Evolutionary conservation across 2,113 vertebrate genomes (phyloP).

Genomic region (Kryptolebias marmoratus): DNA sequence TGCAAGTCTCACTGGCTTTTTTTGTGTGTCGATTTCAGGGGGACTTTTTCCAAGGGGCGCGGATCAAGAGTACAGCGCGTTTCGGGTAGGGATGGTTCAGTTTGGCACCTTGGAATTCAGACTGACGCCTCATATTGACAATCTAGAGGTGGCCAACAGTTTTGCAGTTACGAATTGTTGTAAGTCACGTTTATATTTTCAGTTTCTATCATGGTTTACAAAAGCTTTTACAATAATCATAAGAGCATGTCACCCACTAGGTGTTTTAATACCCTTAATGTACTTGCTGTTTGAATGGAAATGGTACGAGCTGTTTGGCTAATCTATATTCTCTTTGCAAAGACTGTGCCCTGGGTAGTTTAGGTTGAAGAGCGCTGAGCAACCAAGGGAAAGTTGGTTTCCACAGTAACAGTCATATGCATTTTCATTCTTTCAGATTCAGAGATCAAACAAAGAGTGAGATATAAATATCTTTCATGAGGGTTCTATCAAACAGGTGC

Average conservation of each 20-base stretch:
- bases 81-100: slow-evolving; percentile 97
- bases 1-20: not conserved
- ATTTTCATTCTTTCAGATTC: slow-evolving; percentile 52
- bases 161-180: slow-evolving; percentile 99
- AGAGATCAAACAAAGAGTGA: not conserved
- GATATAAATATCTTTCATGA: slow-evolving; percentile 4
- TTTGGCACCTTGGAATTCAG: slow-evolving; percentile 95
- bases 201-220: not conserved
- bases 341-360: slow-evolving; percentile 19
- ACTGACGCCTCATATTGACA: slow-evolving; percentile 97
- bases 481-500: not conserved
- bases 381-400: slow-evolving; percentile 75
- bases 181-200: slow-evolving; percentile 81
- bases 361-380: slow-evolving; percentile 11
- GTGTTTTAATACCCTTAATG: not conserved
- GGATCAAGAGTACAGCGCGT: slow-evolving; percentile 99
- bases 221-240: not conserved
- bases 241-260: not conserved
- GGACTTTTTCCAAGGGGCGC: slow-evolving; percentile 96
- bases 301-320: slow-evolving; percentile 3
- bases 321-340: slow-evolving; percentile 38
- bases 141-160: slow-evolving; percentile 98
- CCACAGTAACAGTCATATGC: slow-evolving; percentile 75
- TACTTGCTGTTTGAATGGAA: not conserved
- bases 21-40: slow-evolving; percentile 80